Percentiles rank a stretch among this genome's conserved stretches.
Evolutionary conservation across 2,113 vertebrate genomes (phyloP).

Genomic region (Xyliphius kryptos): DNA sequence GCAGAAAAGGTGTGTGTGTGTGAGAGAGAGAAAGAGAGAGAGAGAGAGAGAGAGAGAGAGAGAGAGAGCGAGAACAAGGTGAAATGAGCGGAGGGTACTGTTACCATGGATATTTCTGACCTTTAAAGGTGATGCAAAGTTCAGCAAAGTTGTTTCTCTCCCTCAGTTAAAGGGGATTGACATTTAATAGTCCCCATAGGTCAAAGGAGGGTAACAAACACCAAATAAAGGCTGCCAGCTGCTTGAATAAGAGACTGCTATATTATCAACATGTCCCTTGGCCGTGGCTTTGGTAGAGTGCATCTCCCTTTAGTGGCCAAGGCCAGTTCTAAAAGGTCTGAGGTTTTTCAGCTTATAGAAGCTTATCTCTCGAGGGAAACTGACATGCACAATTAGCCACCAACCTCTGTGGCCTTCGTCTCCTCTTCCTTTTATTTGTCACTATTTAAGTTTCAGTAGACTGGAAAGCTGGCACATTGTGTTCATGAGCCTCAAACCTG

Average conservation of each 20-base stretch:
- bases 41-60: too few relatives aligned
- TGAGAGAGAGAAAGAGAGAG: too few relatives aligned
- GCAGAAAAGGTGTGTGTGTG: too few relatives aligned
- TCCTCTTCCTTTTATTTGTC: too few relatives aligned
- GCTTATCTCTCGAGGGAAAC: conserved; percentile 13
- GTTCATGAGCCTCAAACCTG: too few relatives aligned
- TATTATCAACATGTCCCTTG: conserved; percentile 43
- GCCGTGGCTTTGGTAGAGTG: conserved; percentile 32
- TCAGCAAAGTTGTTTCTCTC: conserved; percentile 67
- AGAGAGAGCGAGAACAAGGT: too few relatives aligned
- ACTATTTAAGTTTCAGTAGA: too few relatives aligned
- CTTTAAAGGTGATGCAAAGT: conserved; percentile 64
- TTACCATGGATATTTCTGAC: conserved; percentile 57
- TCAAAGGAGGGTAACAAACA: conserved; percentile 68
- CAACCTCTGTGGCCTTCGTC: conserved; percentile 10
- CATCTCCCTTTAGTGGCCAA: conserved; percentile 29
- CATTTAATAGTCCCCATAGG: conserved; percentile 71
- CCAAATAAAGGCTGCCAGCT: conserved; percentile 61
- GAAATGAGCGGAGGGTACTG: conserved; percentile 36
- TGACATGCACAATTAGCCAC: conserved; percentile 19
- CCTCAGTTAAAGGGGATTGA: conserved; percentile 65
- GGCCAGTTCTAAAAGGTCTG: conserved; percentile 34
- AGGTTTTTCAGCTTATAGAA: conserved; percentile 9
- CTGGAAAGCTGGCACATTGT: too few relatives aligned
- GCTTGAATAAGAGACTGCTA: conserved; percentile 52